phyloP scores from a whole-genome alignment of 1,140 invertebrate genomes.

The Achatina immaculata region DNA sequence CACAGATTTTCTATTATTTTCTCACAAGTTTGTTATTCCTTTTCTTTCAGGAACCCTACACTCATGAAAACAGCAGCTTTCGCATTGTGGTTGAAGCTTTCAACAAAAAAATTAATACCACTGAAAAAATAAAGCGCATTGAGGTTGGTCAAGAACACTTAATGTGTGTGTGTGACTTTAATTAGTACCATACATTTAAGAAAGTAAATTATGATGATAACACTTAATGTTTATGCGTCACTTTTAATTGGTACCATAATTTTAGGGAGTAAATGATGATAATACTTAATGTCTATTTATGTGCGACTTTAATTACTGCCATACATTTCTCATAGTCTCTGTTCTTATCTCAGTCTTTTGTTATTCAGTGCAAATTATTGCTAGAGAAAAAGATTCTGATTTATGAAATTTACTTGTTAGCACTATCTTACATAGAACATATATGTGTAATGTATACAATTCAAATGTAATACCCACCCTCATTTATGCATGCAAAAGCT shows the following conservation, averaged over 20 bases:
- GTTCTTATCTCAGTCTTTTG: too few relatives aligned
- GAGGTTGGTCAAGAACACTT: conserved; percentile 79
- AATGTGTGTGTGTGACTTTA: neutral
- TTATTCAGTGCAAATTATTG: too few relatives aligned
- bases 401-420: too few relatives aligned
- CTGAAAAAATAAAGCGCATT: conserved; percentile 86
- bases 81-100: conserved; percentile 90
- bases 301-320: too few relatives aligned
- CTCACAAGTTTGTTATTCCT: too few relatives aligned
- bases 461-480: too few relatives aligned
- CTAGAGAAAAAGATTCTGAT: too few relatives aligned
- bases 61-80: conserved; percentile 77
- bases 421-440: too few relatives aligned
- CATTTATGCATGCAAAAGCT: too few relatives aligned
- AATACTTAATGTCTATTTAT: neutral
- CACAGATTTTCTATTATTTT: too few relatives aligned
- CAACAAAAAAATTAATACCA: conserved; percentile 84
- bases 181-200: neutral
- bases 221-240: neutral
- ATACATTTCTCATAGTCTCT: too few relatives aligned
- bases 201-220: neutral
- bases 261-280: neutral
- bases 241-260: neutral
- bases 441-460: too few relatives aligned
- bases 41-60: conserved; percentile 74